phyloP scores from a whole-genome alignment of 2,113 vertebrate species.

The rabbit (Oryctolagus cuniculus) region mOryCun1.1 NC_091438.1:141457001-141457500 shows the following conservation, averaged over 20 bases:
- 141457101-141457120: background rate
- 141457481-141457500: slow-evolving; percentile 83
- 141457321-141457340: background rate
- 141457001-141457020: slow-evolving; percentile 20
- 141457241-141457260: background rate
- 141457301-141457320: background rate
- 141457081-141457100: slow-evolving; percentile 9
- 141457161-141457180: background rate
- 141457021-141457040: background rate
- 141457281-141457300: background rate
- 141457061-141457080: background rate
- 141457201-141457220: background rate
- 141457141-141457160: background rate
- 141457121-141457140: background rate
- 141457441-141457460: slow-evolving; percentile 36
- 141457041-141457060: background rate
- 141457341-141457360: background rate
- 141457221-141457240: background rate
- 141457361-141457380: background rate
- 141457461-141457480: slow-evolving; percentile 31
- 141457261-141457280: background rate
- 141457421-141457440: background rate
- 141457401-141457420: background rate
- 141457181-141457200: background rate
- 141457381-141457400: background rate